Evolutionary conservation across 1,140 invertebrate species (phyloP).

Genomic region (Sminthurides bifidus): DNA sequence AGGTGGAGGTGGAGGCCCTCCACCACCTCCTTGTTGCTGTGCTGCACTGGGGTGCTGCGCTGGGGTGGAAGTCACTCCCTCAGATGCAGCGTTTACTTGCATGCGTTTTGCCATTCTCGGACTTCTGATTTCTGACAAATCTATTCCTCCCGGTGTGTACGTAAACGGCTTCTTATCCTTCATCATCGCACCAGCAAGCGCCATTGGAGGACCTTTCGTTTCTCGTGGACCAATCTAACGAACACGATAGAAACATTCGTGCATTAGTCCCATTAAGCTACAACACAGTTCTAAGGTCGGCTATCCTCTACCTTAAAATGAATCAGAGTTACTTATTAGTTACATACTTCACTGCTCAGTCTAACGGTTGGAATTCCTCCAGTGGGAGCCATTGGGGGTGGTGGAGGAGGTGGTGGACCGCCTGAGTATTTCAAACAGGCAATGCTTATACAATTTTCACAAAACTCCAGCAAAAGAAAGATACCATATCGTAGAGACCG

Average conservation of each 20-base stretch:
- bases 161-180: slow-evolving; percentile 86
- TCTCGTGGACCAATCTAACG: slow-evolving; percentile 25
- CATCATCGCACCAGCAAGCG: slow-evolving; percentile 85
- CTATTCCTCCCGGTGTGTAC: slow-evolving; percentile 80
- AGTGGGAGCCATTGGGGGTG: slow-evolving; percentile 37
- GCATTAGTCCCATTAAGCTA: slow-evolving; percentile 22
- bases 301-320: neutral
- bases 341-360: slow-evolving; percentile 40
- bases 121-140: slow-evolving; percentile 76
- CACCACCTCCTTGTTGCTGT: slow-evolving; percentile 12
- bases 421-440: neutral
- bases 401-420: slow-evolving; percentile 41
- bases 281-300: neutral
- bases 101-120: slow-evolving; percentile 75
- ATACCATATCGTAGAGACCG: neutral
- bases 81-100: slow-evolving; percentile 46
- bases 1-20: slow-evolving; percentile 33
- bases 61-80: slow-evolving; percentile 41
- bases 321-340: slow-evolving; percentile 15
- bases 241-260: slow-evolving; percentile 3
- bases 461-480: neutral
- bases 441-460: slow-evolving; percentile 3
- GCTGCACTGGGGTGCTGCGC: slow-evolving; percentile 33
- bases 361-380: slow-evolving; percentile 40
- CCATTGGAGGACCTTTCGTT: slow-evolving; percentile 53